Percentiles rank a stretch among this genome's conserved stretches.
Conservation (phyloP, 2,797 vertebrate species). For the Oreochromis mossambicus region DNA sequence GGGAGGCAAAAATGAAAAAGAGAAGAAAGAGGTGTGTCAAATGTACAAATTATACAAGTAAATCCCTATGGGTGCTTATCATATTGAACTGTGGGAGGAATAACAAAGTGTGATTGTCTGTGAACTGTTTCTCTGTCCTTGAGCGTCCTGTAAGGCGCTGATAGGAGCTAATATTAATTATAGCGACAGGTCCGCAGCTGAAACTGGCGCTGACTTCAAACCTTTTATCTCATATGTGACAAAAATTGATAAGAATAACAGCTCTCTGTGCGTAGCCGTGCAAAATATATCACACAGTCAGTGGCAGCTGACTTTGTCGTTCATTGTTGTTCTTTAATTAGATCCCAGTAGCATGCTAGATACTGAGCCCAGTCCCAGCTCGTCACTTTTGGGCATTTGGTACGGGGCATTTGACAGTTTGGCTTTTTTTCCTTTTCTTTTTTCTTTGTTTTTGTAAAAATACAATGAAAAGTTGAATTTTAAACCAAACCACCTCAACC, state of each 20-base stretch:
- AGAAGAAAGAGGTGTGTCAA: neutral
- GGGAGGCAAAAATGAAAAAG: neutral
- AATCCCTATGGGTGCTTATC: neutral
- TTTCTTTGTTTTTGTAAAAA: neutral
- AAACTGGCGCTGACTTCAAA: neutral
- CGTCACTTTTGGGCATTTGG: neutral
- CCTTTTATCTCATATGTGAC: conserved; percentile 7
- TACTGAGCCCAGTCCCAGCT: neutral
- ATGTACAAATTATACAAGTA: neutral
- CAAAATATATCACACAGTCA: neutral
- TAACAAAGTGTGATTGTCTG: conserved; percentile 13
- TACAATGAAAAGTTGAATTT: neutral
- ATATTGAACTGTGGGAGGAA: conserved; percentile 1
- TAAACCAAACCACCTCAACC: neutral
- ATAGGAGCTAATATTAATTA: conserved; percentile 29
- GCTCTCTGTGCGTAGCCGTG: neutral
- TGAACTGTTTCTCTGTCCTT: conserved; percentile 25
- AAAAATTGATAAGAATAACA: neutral
- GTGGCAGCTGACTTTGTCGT: neutral
- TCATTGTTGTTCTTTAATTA: neutral
- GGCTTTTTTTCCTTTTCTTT: neutral
- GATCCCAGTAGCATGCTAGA: neutral
- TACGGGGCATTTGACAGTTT: neutral
- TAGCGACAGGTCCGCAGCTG: neutral
- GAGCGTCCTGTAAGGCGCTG: conserved; percentile 1